These are phyloP conservation scores for Lateolabrax maculatus DNA, from an alignment of 2,797 vertebrate genomes.

Conservation along the genomic window DNA sequence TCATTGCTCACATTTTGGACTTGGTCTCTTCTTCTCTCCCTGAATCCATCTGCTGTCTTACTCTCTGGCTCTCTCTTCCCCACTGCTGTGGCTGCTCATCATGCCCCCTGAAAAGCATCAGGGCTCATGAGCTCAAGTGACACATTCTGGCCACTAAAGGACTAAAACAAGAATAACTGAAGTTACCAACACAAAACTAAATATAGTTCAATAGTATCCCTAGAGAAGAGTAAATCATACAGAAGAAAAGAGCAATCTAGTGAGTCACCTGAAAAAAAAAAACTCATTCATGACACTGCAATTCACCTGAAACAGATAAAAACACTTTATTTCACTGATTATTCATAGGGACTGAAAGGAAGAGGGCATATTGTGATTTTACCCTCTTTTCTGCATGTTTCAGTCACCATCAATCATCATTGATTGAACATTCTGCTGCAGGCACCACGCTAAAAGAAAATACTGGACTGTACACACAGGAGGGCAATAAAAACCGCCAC, in stretches of 20 bases:
- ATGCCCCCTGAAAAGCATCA: conserved; percentile 40
- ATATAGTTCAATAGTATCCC: not conserved
- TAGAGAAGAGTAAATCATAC: not conserved
- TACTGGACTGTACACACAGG: conserved; percentile 85
- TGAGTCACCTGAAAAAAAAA: conserved; percentile 35
- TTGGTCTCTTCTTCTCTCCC: conserved; percentile 23
- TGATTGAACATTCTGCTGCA: conserved; percentile 79
- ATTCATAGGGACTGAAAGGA: conserved; percentile 77
- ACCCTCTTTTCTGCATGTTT: conserved; percentile 70
- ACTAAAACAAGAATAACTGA: conserved; percentile 32
- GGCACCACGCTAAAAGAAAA: conserved; percentile 86
- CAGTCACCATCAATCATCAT: conserved; percentile 71
- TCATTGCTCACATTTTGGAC: conserved; percentile 26
- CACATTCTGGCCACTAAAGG: conserved; percentile 45
- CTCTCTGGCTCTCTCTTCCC: conserved; percentile 29
- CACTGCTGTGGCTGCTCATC: conserved; percentile 36
- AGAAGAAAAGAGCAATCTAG: not conserved
- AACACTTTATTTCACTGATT: conserved; percentile 87
- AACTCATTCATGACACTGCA: conserved; percentile 47
- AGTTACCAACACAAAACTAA: conserved; percentile 25
- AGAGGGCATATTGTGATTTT: conserved; percentile 56
- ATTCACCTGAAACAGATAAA: conserved; percentile 83
- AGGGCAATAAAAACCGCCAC: conserved; percentile 78
- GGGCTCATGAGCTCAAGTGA: conserved; percentile 33
- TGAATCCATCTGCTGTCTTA: conserved; percentile 36